phyloP scores from a whole-genome alignment of 1,140 invertebrate species.

The Solenopsis fugax region DNA sequence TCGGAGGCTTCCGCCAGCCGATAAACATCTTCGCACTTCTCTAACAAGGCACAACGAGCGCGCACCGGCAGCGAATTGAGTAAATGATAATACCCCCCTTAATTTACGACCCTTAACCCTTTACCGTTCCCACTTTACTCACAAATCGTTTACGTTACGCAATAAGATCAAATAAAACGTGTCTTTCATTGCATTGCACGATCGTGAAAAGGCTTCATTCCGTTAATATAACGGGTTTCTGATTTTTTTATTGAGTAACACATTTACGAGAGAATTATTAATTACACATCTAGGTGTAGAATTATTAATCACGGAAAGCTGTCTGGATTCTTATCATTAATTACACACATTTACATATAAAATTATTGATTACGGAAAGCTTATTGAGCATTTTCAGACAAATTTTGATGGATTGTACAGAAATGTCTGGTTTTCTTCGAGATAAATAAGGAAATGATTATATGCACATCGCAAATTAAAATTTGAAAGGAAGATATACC shows the following conservation, averaged over 20 bases:
- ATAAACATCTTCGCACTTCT: constrained; percentile 64
- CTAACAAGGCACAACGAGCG: constrained; percentile 55
- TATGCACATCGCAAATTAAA: neutral
- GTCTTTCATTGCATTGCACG: neutral
- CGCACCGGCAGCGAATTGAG: constrained; percentile 48
- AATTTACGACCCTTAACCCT: constrained; percentile 32
- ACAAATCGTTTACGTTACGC: constrained; percentile 37
- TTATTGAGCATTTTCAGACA: neutral
- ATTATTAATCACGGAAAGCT: constrained; percentile 7
- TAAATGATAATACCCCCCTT: constrained; percentile 38
- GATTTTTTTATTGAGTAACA: neutral
- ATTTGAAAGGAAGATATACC: neutral
- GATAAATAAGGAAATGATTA: constrained; percentile 5
- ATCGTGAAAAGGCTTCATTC: neutral
- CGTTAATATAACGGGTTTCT: neutral
- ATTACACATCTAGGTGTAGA: neutral
- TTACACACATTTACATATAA: no score
- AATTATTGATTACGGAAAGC: neutral
- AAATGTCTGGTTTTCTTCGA: neutral
- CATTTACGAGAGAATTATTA: neutral
- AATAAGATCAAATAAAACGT: constrained; percentile 38
- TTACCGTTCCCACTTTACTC: constrained; percentile 10
- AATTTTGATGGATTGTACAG: neutral
- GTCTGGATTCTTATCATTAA: no score
- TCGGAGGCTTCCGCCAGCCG: constrained; percentile 66